Evolutionary conservation across 2,888 invertebrate genomes (phyloP), one percentile per base, ranked within the genome.

Genomic region (Apodemia hepburni): DNA sequence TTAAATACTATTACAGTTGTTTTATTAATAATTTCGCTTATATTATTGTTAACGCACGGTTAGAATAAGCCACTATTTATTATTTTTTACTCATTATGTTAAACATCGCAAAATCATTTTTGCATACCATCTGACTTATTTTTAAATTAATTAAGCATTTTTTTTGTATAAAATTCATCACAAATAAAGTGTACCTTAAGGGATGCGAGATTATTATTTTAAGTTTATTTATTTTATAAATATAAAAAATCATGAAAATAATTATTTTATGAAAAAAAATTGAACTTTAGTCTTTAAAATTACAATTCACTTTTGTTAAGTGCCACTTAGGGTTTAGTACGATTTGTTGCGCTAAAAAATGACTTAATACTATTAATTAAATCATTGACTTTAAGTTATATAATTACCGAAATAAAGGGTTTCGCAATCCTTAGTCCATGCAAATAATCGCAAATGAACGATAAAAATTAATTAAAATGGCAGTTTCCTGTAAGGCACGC

Each of bases 11-110:
- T 5, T 27, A 27, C 54, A 54, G 22, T 54, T 54, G 22, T 54
- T 54, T 51, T 54, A 18, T 12, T 27, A 18, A 42, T 51, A 18
- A 12, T 11, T 51, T 22, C 51, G 62, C 54, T 63, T 62, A 59
- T 65, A 61, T 65, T 63, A 63, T 61, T 70, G 69, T 70, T 67
- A 66, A 60, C 60, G 67, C 65, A 67, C 64, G 60, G 62, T 65
- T 68, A 70, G 63, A 15, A 63, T 68, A 70, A 67, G 65, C 66
- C 63, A 66, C 66, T 68, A 64, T 70, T 67, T 65, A 68, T 68
- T 71, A 70, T 69, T 70, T 61, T 66, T 61, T 70, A 68, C 58
- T 57, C 61, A 66, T 65, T 62, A 68, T 60, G 12, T 60, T 45
- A 57, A 17, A 42, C 29, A 29, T 35, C 35, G 47, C 22, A 59